Conservation (phyloP, 1,140 invertebrate species). For the Aphelenchoides besseyi region DNA sequence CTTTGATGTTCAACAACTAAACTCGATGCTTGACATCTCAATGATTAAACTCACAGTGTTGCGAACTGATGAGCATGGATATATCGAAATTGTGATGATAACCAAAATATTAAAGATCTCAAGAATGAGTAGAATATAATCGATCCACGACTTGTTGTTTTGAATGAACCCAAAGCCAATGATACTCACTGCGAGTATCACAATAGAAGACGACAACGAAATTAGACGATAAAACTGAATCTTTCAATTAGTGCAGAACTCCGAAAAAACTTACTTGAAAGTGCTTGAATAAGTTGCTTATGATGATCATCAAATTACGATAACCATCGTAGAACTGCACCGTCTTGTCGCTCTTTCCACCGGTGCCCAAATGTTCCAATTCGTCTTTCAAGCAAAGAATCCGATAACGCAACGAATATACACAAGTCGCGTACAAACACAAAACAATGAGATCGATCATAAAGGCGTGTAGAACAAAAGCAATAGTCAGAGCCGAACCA, state of each 20-base stretch:
- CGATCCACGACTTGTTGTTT: neutral
- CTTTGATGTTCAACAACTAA: neutral
- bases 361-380: neutral
- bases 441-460: neutral
- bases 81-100: neutral
- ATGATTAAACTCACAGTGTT: neutral
- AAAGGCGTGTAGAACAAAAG: neutral
- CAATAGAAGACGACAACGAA: neutral
- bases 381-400: neutral
- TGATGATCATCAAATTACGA: neutral
- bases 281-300: neutral
- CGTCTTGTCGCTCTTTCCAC: neutral
- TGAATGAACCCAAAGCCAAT: neutral
- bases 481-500: neutral
- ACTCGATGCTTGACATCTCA: neutral
- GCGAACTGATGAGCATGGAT: neutral
- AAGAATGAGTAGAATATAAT: neutral
- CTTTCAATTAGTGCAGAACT: neutral
- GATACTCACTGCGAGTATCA: neutral
- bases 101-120: neutral
- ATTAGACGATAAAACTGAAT: neutral
- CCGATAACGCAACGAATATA: neutral
- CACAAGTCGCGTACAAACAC: neutral
- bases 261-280: neutral
- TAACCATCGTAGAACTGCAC: neutral